Conservation (phyloP, 2,113 vertebrate species). For the Stigmatopora argus region DNA sequence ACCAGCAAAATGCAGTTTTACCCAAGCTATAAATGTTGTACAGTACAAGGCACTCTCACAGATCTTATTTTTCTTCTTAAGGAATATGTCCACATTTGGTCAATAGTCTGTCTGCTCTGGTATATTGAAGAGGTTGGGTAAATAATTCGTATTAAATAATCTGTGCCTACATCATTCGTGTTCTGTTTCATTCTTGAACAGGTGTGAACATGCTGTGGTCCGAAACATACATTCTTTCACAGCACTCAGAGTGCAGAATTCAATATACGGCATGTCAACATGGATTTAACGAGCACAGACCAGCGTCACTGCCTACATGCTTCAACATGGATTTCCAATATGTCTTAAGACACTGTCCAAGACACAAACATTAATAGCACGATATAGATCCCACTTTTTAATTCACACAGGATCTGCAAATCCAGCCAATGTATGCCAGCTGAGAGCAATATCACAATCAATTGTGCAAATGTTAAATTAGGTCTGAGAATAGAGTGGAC, state of each 20-base stretch:
- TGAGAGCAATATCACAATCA: constrained; percentile 28
- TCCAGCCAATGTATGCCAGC: constrained; percentile 13
- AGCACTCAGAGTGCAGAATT: constrained; percentile 35
- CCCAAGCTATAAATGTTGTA: constrained; percentile 44
- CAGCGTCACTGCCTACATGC: constrained; percentile 23
- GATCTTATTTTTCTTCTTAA: constrained; percentile 33
- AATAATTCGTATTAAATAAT: constrained; percentile 62
- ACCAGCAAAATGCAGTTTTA: constrained; percentile 28
- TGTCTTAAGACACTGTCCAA: constrained; percentile 41
- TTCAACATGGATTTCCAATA: constrained; percentile 67
- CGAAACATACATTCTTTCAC: constrained; percentile 35
- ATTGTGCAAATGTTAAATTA: constrained; percentile 31
- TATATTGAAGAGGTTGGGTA: constrained; percentile 36
- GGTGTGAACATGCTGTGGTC: constrained; percentile 15
- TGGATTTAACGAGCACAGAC: constrained; percentile 23
- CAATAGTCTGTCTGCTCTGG: constrained; percentile 17
- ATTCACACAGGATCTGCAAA: constrained; percentile 38
- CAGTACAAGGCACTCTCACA: constrained; percentile 44
- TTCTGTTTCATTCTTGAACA: constrained; percentile 38
- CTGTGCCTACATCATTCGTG: constrained; percentile 33
- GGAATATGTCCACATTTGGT: constrained; percentile 37
- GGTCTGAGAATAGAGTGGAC: constrained; percentile 5
- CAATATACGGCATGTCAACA: constrained; percentile 25
- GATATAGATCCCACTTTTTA: constrained; percentile 37
- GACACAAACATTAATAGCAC: constrained; percentile 45